A percentile compares a stretch with the other conserved stretches of the same genome.
phyloP scores from a whole-genome alignment of 2,113 vertebrate species.

The Amphiprion ocellaris region DNA sequence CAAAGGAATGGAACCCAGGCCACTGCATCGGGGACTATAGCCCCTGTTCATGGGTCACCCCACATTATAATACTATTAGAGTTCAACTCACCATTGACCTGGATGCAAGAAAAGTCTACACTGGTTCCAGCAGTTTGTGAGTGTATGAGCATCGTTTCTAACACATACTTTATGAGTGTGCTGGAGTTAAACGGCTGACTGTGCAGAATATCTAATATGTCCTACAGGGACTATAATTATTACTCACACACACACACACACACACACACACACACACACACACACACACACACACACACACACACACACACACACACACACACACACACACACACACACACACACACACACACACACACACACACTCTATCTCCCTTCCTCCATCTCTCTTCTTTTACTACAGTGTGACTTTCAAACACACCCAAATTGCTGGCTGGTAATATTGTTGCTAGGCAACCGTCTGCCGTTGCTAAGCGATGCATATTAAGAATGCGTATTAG shows the following conservation, averaged over 20 bases:
- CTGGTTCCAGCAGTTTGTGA: too few relatives aligned
- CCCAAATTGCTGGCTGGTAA: conserved; percentile 29
- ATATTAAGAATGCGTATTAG: conserved; percentile 35
- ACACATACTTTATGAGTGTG: conserved; percentile 9
- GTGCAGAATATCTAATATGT: conserved; percentile 34
- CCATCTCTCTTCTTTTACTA: conserved; percentile 18
- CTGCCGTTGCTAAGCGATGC: conserved; percentile 56
- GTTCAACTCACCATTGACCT: too few relatives aligned
- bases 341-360: too few relatives aligned
- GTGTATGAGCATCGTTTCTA: background rate
- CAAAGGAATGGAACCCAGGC: too few relatives aligned
- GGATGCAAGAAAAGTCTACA: too few relatives aligned
- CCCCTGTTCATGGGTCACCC: too few relatives aligned
- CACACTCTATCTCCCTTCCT: too few relatives aligned
- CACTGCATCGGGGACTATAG: too few relatives aligned
- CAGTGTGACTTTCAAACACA: conserved; percentile 57
- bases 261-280: background rate
- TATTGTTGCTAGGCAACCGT: conserved; percentile 58
- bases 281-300: too few relatives aligned
- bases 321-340: background rate
- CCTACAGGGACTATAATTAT: conserved; percentile 9
- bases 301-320: background rate
- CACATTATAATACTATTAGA: too few relatives aligned
- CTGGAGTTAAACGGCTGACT: conserved; percentile 15
- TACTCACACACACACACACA: background rate